Conservation (phyloP, 92 coral and sea anemone species). For the Anthopleura xanthogrammica region DNA sequence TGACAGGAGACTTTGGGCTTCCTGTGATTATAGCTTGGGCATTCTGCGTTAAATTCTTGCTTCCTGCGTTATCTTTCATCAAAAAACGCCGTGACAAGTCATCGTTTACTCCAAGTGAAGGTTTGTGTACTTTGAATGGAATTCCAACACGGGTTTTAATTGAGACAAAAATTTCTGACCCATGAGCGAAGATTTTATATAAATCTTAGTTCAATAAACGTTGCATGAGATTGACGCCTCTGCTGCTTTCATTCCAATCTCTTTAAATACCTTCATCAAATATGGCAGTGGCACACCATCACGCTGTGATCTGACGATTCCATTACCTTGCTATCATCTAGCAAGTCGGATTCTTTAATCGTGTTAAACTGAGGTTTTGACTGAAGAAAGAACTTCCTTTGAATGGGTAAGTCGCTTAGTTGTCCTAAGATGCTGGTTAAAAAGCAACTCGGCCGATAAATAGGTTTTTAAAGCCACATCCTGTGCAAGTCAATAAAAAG, state of each 20-base stretch:
- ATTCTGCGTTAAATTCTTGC: constrained; percentile 4
- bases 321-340: not conserved
- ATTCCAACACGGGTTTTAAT: constrained; percentile 35
- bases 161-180: constrained; percentile 14
- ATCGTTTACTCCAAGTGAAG: not conserved
- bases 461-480: constrained; percentile 56
- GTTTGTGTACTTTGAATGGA: constrained; percentile 32
- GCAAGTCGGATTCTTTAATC: not conserved
- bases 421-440: not conserved
- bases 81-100: constrained; percentile 20
- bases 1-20: constrained; percentile 16
- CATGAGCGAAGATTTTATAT: constrained; percentile 11
- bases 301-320: not conserved
- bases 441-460: constrained; percentile 5
- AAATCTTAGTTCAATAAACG: constrained; percentile 29
- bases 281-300: not conserved
- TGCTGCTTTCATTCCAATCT: constrained; percentile 10
- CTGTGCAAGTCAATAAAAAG: constrained; percentile 58
- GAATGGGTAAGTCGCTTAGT: constrained; percentile 17
- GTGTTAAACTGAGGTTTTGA: not conserved
- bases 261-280: constrained; percentile 9
- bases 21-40: constrained; percentile 20
- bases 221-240: constrained; percentile 16
- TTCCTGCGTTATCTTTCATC: constrained; percentile 17
- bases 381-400: not conserved